A percentile compares a stretch with the other conserved stretches of the same genome.
phyloP scores from a whole-genome alignment of 2,888 invertebrate species.

The Drosophila parthenogenetica region DNA sequence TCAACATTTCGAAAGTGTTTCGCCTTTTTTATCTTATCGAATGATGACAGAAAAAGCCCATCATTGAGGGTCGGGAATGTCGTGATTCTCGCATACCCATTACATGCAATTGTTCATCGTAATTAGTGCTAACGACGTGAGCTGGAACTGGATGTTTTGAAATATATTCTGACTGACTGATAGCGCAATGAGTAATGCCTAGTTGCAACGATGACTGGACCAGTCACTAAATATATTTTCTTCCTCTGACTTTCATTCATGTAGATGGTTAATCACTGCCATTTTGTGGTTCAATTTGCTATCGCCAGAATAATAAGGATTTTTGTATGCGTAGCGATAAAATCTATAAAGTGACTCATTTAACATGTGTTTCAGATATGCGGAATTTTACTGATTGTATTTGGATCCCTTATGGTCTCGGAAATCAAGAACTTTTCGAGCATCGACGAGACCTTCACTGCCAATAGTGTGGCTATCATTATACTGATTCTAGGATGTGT shows the following conservation, averaged over 20 bases:
- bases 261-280: background rate
- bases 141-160: conserved; percentile 40
- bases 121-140: conserved; percentile 63
- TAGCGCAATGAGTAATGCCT: conserved; percentile 55
- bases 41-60: conserved; percentile 25
- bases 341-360: background rate
- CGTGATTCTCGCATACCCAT: conserved; percentile 34
- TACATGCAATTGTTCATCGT: conserved; percentile 44
- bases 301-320: too few relatives aligned
- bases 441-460: conserved; percentile 84
- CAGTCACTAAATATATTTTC: background rate
- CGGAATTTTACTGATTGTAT: conserved; percentile 89
- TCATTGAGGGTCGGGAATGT: conserved; percentile 33
- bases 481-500: conserved; percentile 89
- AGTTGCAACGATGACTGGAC: conserved; percentile 32
- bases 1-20: conserved; percentile 16
- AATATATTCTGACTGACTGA: conserved; percentile 10
- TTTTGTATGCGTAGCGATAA: too few relatives aligned
- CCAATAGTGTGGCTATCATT: conserved; percentile 88
- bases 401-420: conserved; percentile 89
- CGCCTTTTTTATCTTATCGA: conserved; percentile 62
- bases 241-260: background rate
- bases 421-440: conserved; percentile 86
- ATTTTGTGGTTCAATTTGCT: background rate
- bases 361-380: conserved; percentile 86